Evolutionary conservation across 2,888 invertebrate species (phyloP).

Genomic region (Aradus depressus): DNA sequence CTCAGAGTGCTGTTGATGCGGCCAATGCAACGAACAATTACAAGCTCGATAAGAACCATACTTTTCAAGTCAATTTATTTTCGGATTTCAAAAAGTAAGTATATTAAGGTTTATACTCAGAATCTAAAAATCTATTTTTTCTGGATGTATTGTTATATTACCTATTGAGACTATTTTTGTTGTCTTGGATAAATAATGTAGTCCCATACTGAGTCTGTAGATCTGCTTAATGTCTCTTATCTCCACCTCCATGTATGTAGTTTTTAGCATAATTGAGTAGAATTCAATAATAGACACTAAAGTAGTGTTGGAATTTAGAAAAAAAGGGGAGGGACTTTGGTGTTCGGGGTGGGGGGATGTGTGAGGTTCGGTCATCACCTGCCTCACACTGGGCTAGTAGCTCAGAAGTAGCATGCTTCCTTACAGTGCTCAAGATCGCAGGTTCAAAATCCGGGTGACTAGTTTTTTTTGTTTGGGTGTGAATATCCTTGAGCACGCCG

Average conservation of each 20-base stretch:
- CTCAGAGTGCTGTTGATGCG: conserved; percentile 75
- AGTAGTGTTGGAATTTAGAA: no score
- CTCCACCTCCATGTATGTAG: not conserved
- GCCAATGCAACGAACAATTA: conserved; percentile 80
- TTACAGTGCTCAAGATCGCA: no score
- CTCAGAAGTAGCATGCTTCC: no score
- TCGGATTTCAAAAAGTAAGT: conserved; percentile 88
- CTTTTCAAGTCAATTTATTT: conserved; percentile 85
- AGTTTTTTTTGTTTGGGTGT: no score
- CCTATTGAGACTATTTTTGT: not conserved
- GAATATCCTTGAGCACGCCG: no score
- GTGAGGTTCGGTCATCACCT: no score
- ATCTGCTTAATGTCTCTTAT: not conserved
- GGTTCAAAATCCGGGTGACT: no score
- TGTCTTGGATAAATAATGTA: not conserved
- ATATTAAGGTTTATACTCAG: not conserved
- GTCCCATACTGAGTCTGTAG: not conserved
- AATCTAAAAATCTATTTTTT: not conserved
- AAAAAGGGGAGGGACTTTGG: no score
- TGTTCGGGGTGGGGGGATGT: no score
- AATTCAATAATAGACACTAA: no score
- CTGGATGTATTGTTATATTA: not conserved
- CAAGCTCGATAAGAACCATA: conserved; percentile 91
- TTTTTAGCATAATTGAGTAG: not conserved
- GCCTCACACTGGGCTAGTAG: no score